Base-by-base conservation (phyloP, 2,888 invertebrate genomes). In the Zootermopsis nevadensis region DNA sequence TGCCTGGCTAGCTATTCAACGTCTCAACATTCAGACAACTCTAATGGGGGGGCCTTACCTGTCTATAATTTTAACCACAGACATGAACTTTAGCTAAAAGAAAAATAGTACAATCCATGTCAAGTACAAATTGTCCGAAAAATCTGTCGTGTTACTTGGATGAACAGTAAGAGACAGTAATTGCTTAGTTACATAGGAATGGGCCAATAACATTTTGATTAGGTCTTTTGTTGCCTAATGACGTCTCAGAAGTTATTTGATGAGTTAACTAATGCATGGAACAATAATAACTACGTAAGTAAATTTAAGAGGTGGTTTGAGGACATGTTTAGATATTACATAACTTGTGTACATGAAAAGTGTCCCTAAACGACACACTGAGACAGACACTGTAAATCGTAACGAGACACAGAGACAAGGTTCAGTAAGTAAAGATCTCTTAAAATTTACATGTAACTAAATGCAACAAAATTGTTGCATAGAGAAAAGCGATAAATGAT, bases 31-130 rank as follows among this genome's bases (percentile, higher is more conserved):
- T 82, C 77, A 30, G 82, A 77, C 77, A 82, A 55, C 69, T 72
- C 80, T 83, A 83, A 83, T 83, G 80, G 83, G 83, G 83, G 81
- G 80, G 33, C 69, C 22, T 69, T 4, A 33, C 69, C 22, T 69
- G 69, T 69, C 69, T 69, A 60, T 60, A 60, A 60, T 60, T 60
- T 60, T 27, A 69, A 69, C 69, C 33, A 69, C 31, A 69, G 69
- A 69, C 69, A 69, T 33, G 69, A 69, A 69, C 69, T 69, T 69
- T 69, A 31, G 69, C 33, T 69, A 33, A 69, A 69, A 33, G 69
- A 69, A 69, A 69, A 69, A 69, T 69, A 31, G 31, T 69, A 69
- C 69, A 69, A 69, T 69, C 69, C 69, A 10, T 69, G 69, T 69
- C 69, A 69, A 69, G 69, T 33, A 33, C 33, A 69, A 69, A 69